These are phyloP conservation scores for Lottia gigantea DNA, from an alignment of 2,888 invertebrate species.

Conservation along the genomic window DNA sequence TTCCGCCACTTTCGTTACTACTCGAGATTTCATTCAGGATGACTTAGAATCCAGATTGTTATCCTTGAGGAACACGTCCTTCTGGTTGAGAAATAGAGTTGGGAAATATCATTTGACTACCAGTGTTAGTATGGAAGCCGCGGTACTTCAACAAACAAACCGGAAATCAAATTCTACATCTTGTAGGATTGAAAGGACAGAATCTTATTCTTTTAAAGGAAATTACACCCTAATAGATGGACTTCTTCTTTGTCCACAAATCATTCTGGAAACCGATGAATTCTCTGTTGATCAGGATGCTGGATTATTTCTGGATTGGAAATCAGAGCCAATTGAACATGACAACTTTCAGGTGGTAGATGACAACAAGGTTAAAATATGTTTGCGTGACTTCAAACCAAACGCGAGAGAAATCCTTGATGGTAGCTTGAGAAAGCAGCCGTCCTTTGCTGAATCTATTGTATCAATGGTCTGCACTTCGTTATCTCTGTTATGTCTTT, in stretches of 20 bases:
- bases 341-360: slow-evolving; percentile 2
- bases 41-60: slow-evolving; percentile 20
- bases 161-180: neutral
- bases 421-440: neutral
- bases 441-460: slow-evolving; percentile 3
- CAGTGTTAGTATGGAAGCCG: neutral
- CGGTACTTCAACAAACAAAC: neutral
- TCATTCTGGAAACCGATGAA: slow-evolving; percentile 21
- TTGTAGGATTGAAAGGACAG: neutral
- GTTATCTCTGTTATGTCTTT: slow-evolving; percentile 28
- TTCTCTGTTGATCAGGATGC: slow-evolving; percentile 6
- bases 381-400: slow-evolving; percentile 17
- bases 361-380: slow-evolving; percentile 14
- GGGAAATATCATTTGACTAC: slow-evolving; percentile 23
- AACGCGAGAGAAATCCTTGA: neutral
- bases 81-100: slow-evolving; percentile 8
- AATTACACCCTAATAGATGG: slow-evolving; percentile 18
- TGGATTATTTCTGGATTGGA: slow-evolving; percentile 6
- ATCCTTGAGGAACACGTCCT: slow-evolving; percentile 15
- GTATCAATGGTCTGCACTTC: slow-evolving; percentile 27
- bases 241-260: slow-evolving; percentile 25
- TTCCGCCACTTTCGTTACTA: slow-evolving; percentile 19
- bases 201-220: neutral
- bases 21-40: slow-evolving; percentile 11
- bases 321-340: neutral